Base-by-base conservation (phyloP, 2,888 invertebrate genomes). In the Nudaria mundana region DNA sequence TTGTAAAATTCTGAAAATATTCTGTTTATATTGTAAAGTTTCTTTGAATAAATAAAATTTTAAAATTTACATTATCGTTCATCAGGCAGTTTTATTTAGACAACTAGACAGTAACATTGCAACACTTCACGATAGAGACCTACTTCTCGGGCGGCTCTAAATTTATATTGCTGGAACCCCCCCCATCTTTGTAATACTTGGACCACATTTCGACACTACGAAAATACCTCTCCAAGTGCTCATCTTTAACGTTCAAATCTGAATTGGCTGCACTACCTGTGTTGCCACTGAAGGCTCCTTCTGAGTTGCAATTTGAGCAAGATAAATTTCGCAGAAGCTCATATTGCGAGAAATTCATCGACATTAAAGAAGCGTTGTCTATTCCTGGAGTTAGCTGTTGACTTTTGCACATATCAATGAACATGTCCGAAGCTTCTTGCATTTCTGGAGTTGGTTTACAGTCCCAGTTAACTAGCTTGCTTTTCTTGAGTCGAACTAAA, bases 41-140 rank as follows among this genome's bases (percentile, higher is more conserved):
- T 83, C 85, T 84, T 87, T 86, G 69, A 78, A 81, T 84, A 81
- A 87, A 85, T 86, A 85, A 85, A 84, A 83, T 84, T 87, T 87
- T 86, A 71, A 81, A 80, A 81, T 81, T 81, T 81, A 81, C 87
- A 86, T 87, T 84, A 86, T 86, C 88, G 87, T 88, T 88, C 79
- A 80, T 73, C 60, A 52, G 47, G 67, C 51, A 52, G 73, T 85
- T 87, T 88, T 77, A 80, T 81, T 82, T 55, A 8, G 14, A 22
- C 37, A 36, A 40, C 34, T n/a, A 43, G 10, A 34, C 29, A 41
- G 15, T 8, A 36, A n/a, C n/a, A n/a, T n/a, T n/a, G n/a, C n/a
- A 16, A 24, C 40, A 11, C 12, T n/a, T 28, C 3, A n/a, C 14
- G 14, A 28, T 28, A 14, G 23, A 11, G 28, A 36, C 12, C 45